Percentiles rank a stretch among this genome's conserved stretches.
phyloP scores from a whole-genome alignment of 2,888 invertebrate species.

The Ochropleura plecta region DNA sequence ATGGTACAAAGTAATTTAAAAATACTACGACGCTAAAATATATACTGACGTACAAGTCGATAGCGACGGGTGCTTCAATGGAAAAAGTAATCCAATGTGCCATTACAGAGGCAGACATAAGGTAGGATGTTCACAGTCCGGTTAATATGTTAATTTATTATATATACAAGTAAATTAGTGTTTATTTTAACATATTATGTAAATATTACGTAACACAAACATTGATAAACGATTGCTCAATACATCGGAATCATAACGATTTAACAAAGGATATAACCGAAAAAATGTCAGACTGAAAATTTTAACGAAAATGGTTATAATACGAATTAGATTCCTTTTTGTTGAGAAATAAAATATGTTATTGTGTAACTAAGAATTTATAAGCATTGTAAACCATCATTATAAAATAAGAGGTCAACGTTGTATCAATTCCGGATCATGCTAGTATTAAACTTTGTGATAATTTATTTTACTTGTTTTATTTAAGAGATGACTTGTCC shows the following conservation, averaged over 20 bases:
- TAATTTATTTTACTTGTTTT: constrained; percentile 51
- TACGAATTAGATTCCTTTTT: background rate
- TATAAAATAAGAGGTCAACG: constrained; percentile 35
- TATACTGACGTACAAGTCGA: constrained; percentile 59
- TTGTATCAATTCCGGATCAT: constrained; percentile 51
- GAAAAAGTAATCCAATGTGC: constrained; percentile 80
- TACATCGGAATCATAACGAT: constrained; percentile 29
- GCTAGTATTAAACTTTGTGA: constrained; percentile 67
- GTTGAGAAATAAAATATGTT: constrained; percentile 9
- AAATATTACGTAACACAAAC: constrained; percentile 49
- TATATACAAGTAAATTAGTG: constrained; percentile 40
- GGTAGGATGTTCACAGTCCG: constrained; percentile 62
- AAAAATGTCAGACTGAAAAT: constrained; percentile 27
- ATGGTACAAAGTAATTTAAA: constrained; percentile 86
- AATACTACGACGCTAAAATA: constrained; percentile 49
- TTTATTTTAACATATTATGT: constrained; percentile 49
- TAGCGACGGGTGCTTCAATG: constrained; percentile 56
- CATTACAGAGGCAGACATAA: constrained; percentile 82
- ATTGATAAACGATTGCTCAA: constrained; percentile 55
- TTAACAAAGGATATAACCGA: background rate
- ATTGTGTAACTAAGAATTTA: constrained; percentile 27
- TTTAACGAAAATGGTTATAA: background rate
- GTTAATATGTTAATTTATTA: constrained; percentile 65
- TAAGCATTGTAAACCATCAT: constrained; percentile 35
- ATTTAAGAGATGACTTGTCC: constrained; percentile 15